Percentiles rank a stretch among this genome's conserved stretches.
Evolutionary conservation across 1,140 invertebrate genomes (phyloP).

Genomic region (Tigriopus japonicus): DNA sequence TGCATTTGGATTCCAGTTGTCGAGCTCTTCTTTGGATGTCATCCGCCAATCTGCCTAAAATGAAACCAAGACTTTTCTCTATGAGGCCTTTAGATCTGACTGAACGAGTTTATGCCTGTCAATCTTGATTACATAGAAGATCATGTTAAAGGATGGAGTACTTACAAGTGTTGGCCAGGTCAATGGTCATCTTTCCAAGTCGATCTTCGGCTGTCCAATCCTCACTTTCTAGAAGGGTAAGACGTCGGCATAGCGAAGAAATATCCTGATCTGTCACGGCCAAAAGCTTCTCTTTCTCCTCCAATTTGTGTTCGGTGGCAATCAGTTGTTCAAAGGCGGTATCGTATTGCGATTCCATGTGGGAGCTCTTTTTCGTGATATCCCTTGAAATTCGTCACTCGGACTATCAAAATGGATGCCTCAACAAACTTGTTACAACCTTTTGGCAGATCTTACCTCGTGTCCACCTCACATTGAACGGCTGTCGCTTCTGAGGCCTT

Average conservation of each 20-base stretch:
- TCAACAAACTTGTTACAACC: too few species aligned
- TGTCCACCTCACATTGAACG: not conserved
- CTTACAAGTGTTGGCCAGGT: not conserved
- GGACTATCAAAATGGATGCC: too few species aligned
- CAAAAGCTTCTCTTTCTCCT: not conserved
- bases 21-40: not conserved
- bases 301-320: not conserved
- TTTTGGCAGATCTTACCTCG: not conserved
- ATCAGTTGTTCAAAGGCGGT: not conserved
- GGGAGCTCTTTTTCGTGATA: not conserved
- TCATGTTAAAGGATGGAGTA: too few species aligned
- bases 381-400: too few species aligned
- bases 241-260: not conserved
- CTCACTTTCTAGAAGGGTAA: not conserved
- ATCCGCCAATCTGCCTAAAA: not conserved
- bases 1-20: not conserved
- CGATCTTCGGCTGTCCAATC: not conserved
- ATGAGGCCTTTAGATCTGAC: too few species aligned
- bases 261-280: not conserved
- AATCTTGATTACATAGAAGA: too few species aligned
- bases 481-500: not conserved
- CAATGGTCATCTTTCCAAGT: not conserved
- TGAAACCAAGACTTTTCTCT: too few species aligned
- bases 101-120: too few species aligned
- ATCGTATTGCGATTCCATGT: not conserved